Evolutionary conservation across 2,888 invertebrate genomes (phyloP).

Genomic region (Noctua janthina): DNA sequence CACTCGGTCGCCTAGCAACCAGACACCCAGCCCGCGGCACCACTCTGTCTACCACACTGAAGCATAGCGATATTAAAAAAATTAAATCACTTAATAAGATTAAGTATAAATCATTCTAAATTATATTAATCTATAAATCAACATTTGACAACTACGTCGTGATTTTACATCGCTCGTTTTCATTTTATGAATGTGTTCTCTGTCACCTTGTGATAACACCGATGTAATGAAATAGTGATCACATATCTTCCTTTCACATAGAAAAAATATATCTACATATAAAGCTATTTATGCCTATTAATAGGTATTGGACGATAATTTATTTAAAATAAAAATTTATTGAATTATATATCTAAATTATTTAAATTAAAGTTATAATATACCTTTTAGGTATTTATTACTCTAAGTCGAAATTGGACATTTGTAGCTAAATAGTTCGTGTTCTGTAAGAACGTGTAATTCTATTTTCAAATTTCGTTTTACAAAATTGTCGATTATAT

Average conservation of each 20-base stretch:
- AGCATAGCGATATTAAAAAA: slow-evolving; percentile 64
- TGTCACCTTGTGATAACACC: slow-evolving; percentile 82
- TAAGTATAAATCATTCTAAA: slow-evolving; percentile 84
- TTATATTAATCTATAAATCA: slow-evolving; percentile 73
- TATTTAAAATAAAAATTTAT: slow-evolving; percentile 71
- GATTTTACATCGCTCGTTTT: slow-evolving; percentile 63
- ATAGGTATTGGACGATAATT: slow-evolving; percentile 73
- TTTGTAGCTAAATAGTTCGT: slow-evolving; percentile 53
- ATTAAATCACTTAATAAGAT: slow-evolving; percentile 83
- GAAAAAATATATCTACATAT: slow-evolving; percentile 70
- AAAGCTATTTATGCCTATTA: slow-evolving; percentile 80
- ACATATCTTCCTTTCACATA: slow-evolving; percentile 85
- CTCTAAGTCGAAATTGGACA: slow-evolving; percentile 60
- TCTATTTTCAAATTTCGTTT: slow-evolving; percentile 44
- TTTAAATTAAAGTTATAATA: slow-evolving; percentile 64
- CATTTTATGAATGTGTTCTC: slow-evolving; percentile 73
- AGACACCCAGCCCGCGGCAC: slow-evolving; percentile 34
- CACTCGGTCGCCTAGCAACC: slow-evolving; percentile 49
- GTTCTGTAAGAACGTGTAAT: slow-evolving; percentile 63
- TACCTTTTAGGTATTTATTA: slow-evolving; percentile 58
- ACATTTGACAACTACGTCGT: slow-evolving; percentile 62
- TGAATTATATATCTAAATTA: slow-evolving; percentile 69
- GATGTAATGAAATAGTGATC: slow-evolving; percentile 78
- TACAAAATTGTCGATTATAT: slow-evolving; percentile 34
- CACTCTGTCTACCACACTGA: slow-evolving; percentile 44